These are phyloP conservation scores for Brachionus manjavacas DNA, from an alignment of 1,140 invertebrate species.

Conservation along the genomic window DNA sequence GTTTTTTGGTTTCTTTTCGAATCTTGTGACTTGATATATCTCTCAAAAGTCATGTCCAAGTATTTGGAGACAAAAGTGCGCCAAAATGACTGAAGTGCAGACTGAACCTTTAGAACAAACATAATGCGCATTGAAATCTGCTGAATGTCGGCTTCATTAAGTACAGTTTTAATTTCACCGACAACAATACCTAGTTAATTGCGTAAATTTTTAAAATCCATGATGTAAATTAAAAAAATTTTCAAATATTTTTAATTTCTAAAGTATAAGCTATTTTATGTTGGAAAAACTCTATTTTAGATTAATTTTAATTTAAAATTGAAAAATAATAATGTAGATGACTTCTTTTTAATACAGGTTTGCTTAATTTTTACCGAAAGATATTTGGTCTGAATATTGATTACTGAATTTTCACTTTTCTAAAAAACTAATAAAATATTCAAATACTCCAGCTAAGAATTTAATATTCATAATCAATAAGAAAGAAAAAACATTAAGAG, in stretches of 20 bases:
- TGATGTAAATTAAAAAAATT: background rate
- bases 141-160: slow-evolving; percentile 36
- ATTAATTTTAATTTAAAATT: background rate
- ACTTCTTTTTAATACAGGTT: too few relatives aligned
- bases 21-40: too few relatives aligned
- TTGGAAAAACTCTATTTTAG: background rate
- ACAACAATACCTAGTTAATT: slow-evolving; percentile 26
- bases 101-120: slow-evolving; percentile 41
- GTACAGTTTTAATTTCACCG: slow-evolving; percentile 38
- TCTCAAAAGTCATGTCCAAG: slow-evolving; percentile 30
- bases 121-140: slow-evolving; percentile 40
- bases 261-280: background rate
- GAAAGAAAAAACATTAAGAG: too few relatives aligned
- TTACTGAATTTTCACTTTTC: too few relatives aligned
- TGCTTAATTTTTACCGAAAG: too few relatives aligned
- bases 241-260: background rate
- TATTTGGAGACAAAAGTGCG: background rate
- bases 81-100: slow-evolving; percentile 26
- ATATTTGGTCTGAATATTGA: too few relatives aligned
- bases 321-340: background rate
- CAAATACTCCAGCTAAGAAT: too few relatives aligned
- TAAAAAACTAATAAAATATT: too few relatives aligned
- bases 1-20: too few relatives aligned
- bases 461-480: too few relatives aligned
- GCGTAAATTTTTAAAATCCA: background rate